Evolutionary conservation across 2,113 vertebrate species (phyloP).

Genomic region (Anguilla rostrata): DNA sequence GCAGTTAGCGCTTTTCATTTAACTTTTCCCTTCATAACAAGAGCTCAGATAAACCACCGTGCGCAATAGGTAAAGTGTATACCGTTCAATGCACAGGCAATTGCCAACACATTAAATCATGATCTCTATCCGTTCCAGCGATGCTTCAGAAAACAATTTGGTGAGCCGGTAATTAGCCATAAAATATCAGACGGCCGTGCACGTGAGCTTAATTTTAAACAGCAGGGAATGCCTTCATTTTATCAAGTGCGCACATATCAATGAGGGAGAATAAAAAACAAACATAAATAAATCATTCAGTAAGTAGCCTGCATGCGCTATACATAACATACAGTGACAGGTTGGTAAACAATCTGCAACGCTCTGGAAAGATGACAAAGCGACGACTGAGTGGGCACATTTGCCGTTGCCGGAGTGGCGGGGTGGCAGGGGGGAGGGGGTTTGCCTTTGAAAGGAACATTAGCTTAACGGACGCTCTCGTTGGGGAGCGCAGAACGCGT

Average conservation of each 20-base stretch:
- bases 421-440: background rate
- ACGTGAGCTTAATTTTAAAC: background rate
- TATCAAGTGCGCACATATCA: background rate
- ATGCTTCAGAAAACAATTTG: too few relatives aligned
- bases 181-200: background rate
- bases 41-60: background rate
- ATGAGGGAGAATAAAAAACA: background rate
- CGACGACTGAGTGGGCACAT: slow-evolving; percentile 44
- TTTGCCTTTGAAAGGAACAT: slow-evolving; percentile 57
- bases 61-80: background rate
- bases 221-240: background rate
- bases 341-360: slow-evolving; percentile 60
- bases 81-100: background rate
- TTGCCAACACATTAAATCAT: background rate
- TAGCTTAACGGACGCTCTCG: slow-evolving; percentile 62
- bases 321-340: slow-evolving; percentile 55
- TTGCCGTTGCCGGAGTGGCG: slow-evolving; percentile 54
- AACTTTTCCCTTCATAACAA: background rate
- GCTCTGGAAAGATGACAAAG: slow-evolving; percentile 69
- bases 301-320: slow-evolving; percentile 32
- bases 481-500: slow-evolving; percentile 39
- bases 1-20: background rate
- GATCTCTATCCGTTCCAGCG: background rate
- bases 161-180: background rate
- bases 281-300: background rate